Evolutionary conservation across 2,888 invertebrate species (phyloP).

Genomic region (Hecatera dysodea): DNA sequence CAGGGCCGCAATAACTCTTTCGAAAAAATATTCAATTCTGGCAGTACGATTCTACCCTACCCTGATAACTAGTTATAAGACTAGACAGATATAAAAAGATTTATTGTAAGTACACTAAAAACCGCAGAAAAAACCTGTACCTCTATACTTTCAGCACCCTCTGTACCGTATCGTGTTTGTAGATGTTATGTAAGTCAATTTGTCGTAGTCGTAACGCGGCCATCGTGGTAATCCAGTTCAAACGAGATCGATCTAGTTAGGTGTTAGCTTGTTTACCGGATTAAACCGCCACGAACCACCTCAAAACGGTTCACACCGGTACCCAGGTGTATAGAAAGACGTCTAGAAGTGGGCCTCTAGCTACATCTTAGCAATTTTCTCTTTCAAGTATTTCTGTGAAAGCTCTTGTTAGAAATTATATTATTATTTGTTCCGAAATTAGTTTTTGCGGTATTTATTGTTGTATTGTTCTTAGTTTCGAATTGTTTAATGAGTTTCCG

Average conservation of each 20-base stretch:
- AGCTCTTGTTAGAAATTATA: slow-evolving; percentile 38
- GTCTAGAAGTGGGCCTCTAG: slow-evolving; percentile 12
- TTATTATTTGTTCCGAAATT: slow-evolving; percentile 45
- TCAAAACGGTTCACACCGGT: slow-evolving; percentile 58
- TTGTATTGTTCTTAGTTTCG: slow-evolving; percentile 40
- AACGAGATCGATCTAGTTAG: slow-evolving; percentile 80
- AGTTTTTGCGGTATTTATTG: slow-evolving; percentile 31
- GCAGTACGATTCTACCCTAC: no score
- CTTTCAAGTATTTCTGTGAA: slow-evolving; percentile 3
- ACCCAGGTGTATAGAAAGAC: slow-evolving; percentile 49
- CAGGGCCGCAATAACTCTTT: no score
- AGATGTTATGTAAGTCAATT: slow-evolving; percentile 83
- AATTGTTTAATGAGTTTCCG: slow-evolving; percentile 35
- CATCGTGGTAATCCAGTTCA: slow-evolving; percentile 80
- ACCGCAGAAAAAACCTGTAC: not conserved
- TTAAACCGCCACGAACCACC: slow-evolving; percentile 66
- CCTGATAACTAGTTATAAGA: no score
- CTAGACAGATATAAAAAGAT: no score
- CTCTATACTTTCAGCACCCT: slow-evolving; percentile 31
- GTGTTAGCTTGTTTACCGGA: slow-evolving; percentile 79
- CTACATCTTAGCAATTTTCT: slow-evolving; percentile 35
- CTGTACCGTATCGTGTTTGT: slow-evolving; percentile 65
- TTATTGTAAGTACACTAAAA: not conserved
- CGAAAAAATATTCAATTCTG: no score
- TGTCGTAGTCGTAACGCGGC: slow-evolving; percentile 74